Evolutionary conservation across 2,888 invertebrate genomes (phyloP).

Genomic region (Drosophila dives): DNA sequence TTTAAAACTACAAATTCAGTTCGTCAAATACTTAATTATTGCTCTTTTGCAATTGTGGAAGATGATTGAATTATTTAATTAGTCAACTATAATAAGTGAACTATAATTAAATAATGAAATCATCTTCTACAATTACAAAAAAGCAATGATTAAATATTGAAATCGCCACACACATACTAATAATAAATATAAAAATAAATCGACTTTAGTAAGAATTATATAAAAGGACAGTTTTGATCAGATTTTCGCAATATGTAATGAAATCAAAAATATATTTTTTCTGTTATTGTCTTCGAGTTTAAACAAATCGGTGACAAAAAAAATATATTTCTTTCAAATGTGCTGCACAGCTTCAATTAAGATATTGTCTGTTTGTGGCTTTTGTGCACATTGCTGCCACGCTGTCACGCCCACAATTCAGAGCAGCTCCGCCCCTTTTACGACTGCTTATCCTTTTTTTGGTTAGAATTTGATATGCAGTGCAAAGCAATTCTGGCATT

Average conservation of each 20-base stretch:
- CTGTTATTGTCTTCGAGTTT: conserved; percentile 9
- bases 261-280: conserved; percentile 8
- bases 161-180: background rate
- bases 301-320: conserved; percentile 11
- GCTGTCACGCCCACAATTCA: conserved; percentile 37
- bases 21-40: background rate
- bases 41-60: too few relatives aligned
- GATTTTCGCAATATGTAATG: background rate
- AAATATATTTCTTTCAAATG: conserved; percentile 12
- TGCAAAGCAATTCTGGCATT: conserved; percentile 41
- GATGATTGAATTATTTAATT: too few relatives aligned
- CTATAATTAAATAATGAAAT: background rate
- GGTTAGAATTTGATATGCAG: conserved; percentile 48
- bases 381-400: conserved; percentile 46
- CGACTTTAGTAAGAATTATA: background rate
- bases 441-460: conserved; percentile 41
- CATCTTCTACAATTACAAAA: background rate
- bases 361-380: conserved; percentile 55
- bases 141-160: background rate
- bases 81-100: too few relatives aligned
- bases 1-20: background rate
- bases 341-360: conserved; percentile 46
- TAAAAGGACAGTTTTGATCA: background rate
- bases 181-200: background rate
- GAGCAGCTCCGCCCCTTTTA: background rate